Evolutionary conservation across 2,888 invertebrate genomes (phyloP).

Genomic region (Drosophila seclusa): DNA sequence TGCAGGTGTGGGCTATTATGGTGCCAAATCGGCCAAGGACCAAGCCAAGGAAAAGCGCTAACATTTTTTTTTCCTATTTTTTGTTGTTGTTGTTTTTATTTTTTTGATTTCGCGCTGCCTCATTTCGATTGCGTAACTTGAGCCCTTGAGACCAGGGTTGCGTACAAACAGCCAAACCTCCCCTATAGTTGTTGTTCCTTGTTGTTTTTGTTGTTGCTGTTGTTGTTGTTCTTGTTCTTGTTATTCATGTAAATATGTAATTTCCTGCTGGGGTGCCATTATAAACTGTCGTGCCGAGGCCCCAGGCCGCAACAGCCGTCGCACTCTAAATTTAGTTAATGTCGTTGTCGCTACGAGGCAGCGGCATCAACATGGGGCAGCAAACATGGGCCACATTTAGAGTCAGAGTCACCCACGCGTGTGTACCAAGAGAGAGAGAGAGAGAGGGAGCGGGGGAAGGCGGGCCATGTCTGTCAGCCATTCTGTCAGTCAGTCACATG

Average conservation of each 20-base stretch:
- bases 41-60: slow-evolving; percentile 21
- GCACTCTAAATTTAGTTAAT: slow-evolving; percentile 79
- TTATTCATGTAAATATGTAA: slow-evolving; percentile 64
- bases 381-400: slow-evolving; percentile 1
- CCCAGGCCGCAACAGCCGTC: slow-evolving; percentile 64
- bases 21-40: slow-evolving; percentile 67
- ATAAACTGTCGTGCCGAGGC: slow-evolving; percentile 17
- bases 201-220: background rate
- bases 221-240: background rate
- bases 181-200: slow-evolving; percentile 13
- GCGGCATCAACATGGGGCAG: slow-evolving; percentile 14
- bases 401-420: slow-evolving; percentile 45
- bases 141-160: slow-evolving; percentile 14
- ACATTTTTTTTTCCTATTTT: background rate
- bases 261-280: slow-evolving; percentile 60
- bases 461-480: slow-evolving; percentile 6
- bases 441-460: background rate
- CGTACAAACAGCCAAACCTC: slow-evolving; percentile 14
- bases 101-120: slow-evolving; percentile 65
- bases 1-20: slow-evolving; percentile 39
- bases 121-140: slow-evolving; percentile 77
- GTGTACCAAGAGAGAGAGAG: slow-evolving; percentile 1
- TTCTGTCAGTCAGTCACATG: slow-evolving; percentile 29
- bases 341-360: slow-evolving; percentile 45
- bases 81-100: background rate